A percentile compares a stretch with the other conserved stretches of the same genome.
phyloP scores from a whole-genome alignment of 2,888 invertebrate genomes.

The Silvanus unidentatus region DNA sequence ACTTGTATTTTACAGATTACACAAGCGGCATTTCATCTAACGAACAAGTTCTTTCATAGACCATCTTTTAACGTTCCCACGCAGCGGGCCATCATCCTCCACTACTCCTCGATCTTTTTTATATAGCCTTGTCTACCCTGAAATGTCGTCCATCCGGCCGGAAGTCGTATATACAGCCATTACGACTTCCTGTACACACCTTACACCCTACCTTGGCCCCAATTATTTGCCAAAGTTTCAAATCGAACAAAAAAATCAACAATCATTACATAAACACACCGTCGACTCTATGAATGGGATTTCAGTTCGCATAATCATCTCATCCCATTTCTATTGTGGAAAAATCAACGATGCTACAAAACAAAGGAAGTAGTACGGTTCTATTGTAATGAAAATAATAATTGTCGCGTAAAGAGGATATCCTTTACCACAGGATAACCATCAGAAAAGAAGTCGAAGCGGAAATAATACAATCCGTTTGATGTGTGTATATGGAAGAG shows the following conservation, averaged over 20 bases:
- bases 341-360: background rate
- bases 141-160: conserved; percentile 29
- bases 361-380: conserved; percentile 26
- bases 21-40: too few species aligned
- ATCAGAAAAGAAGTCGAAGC: conserved; percentile 23
- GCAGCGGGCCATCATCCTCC: too few species aligned
- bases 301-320: too few species aligned
- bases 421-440: conserved; percentile 32
- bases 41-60: too few species aligned
- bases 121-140: too few species aligned
- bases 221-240: conserved; percentile 10
- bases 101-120: too few species aligned
- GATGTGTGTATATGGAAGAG: background rate
- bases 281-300: too few species aligned
- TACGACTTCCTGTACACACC: conserved; percentile 31
- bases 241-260: conserved; percentile 5
- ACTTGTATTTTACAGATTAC: too few species aligned
- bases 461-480: too few species aligned
- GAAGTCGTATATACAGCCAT: conserved; percentile 30
- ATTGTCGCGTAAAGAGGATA: conserved; percentile 39
- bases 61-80: too few species aligned
- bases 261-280: too few species aligned
- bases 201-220: conserved; percentile 26
- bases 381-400: conserved; percentile 37
- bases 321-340: too few species aligned